Evolutionary conservation across 2,113 vertebrate genomes (phyloP).

Genomic region (Narcine bancroftii): DNA sequence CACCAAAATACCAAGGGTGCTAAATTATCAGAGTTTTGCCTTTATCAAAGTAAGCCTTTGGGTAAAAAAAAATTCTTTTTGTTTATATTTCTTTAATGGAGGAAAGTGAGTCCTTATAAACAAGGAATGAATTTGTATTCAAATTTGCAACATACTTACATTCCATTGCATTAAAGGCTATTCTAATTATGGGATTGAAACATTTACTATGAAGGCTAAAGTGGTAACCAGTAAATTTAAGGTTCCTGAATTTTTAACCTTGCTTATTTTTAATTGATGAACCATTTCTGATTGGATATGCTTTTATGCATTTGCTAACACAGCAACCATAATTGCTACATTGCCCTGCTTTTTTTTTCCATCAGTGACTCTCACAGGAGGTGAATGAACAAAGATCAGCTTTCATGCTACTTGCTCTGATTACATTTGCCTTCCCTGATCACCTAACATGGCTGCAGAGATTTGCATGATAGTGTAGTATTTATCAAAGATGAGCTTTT

Average conservation of each 20-base stretch:
- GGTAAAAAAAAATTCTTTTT: neutral
- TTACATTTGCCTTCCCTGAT: conserved; percentile 64
- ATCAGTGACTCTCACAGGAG: conserved; percentile 53
- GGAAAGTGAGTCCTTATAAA: neutral
- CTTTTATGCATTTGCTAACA: conserved; percentile 50
- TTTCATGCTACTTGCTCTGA: conserved; percentile 68
- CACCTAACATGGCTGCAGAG: conserved; percentile 58
- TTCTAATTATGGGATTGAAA: neutral
- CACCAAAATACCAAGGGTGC: too few relatives aligned
- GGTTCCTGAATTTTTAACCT: neutral
- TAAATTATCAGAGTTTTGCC: too few relatives aligned
- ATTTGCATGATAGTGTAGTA: conserved; percentile 64
- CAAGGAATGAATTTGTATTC: neutral
- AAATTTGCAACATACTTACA: neutral
- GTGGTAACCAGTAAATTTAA: neutral
- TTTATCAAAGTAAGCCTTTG: neutral
- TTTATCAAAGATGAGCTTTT: conserved; percentile 65
- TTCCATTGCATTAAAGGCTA: neutral
- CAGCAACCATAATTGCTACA: conserved; percentile 52
- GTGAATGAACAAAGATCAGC: conserved; percentile 61
- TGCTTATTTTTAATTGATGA: neutral
- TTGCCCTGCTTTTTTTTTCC: conserved; percentile 51
- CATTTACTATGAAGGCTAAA: neutral
- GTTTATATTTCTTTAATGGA: neutral
- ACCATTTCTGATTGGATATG: neutral